Conservation (phyloP, 2,113 vertebrate species). For the Tachycineta bicolor region DNA sequence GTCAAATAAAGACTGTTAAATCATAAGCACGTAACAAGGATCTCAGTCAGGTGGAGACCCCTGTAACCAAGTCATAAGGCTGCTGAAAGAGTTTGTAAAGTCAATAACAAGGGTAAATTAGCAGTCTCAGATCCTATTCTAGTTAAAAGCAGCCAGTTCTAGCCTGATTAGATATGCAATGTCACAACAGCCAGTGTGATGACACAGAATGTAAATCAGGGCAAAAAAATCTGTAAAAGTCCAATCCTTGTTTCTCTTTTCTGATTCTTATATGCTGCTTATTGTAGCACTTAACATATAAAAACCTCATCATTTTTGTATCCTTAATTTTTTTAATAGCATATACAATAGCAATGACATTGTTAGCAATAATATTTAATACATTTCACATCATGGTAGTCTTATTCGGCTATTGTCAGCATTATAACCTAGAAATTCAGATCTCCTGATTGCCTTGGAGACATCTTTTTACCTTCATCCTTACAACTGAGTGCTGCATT, state of each 20-base stretch:
- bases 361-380: constrained; percentile 21
- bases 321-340: not conserved
- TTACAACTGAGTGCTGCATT: not conserved
- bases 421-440: constrained; percentile 31
- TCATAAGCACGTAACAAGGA: not conserved
- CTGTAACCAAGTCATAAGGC: not conserved
- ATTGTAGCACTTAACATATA: not conserved
- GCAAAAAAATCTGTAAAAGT: not conserved
- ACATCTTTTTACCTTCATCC: constrained; percentile 23
- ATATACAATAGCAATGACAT: not conserved
- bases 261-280: not conserved
- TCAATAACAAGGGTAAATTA: constrained; percentile 22
- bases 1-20: not conserved
- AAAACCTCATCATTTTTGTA: not conserved
- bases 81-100: constrained; percentile 2
- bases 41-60: not conserved
- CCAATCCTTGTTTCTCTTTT: not conserved
- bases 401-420: constrained; percentile 16
- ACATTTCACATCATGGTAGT: constrained; percentile 15
- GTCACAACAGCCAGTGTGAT: constrained; percentile 45
- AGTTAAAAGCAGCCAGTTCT: constrained; percentile 7
- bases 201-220: constrained; percentile 56
- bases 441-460: constrained; percentile 31
- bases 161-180: constrained; percentile 55
- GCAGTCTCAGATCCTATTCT: constrained; percentile 18